Base-by-base conservation (phyloP, 2,888 invertebrate species). In the Melanostoma scalare region DNA sequence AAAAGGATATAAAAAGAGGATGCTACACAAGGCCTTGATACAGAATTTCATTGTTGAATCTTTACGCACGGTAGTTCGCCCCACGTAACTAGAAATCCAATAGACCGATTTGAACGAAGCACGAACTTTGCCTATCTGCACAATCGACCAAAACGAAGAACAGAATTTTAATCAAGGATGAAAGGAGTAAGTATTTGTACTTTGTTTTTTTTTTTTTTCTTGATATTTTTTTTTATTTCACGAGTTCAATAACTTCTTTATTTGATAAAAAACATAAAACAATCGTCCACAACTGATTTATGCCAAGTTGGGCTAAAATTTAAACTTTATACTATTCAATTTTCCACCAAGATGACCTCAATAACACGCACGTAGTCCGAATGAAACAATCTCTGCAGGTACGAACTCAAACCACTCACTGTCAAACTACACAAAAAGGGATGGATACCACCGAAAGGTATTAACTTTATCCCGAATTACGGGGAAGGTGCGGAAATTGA, bases 311-410 rank as follows among this genome's bases (percentile, higher is more conserved):
- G 31, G 36, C 40, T 60, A 46, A 72, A 78, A 60, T 48, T 78
- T 63, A 4, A 68, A 79, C 53, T 55, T 61, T 73, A 50, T 61
- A 35, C 0, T 4, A 68, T 73, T 73, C 72, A 67, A 73, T 72
- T 72, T 36, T 8, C 10, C 63, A 77, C 55, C 50, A 65, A 38
- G 53, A 50, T 44, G 61, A 65, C 56, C 69, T 36, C 5, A 42
- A 71, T 55, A 52, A 10, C 4, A 50, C 38, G 10, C 20, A 38
- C 46, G 53, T 6, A 3, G 60, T 20, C 52, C 50, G 65, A 56
- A 52, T 56, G 10, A 38, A 68, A 44, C 48, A 42, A 63, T 30
- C 30, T 40, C 8, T 50, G 33, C 50, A 68, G 55, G 53, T 60
- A 46, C 10, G 20, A 3, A 8, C 3, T 4, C 30, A 31, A 55